Conservation (phyloP, 2,113 vertebrate genomes). For the Cinclus mexicanus region DNA sequence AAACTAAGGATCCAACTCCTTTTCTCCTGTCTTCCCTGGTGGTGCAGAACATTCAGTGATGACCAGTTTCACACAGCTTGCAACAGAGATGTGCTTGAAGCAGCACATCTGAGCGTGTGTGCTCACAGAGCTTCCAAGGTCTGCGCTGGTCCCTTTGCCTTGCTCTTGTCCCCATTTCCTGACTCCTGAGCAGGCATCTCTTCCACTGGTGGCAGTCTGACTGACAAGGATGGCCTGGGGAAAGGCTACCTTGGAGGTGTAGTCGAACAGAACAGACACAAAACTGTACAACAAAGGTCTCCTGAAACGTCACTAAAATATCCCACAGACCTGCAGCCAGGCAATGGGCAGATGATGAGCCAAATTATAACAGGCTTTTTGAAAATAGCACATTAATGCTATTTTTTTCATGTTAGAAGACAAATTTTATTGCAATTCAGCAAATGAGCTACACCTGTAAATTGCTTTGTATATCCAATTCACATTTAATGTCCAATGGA, state of each 20-base stretch:
- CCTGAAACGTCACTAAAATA: not conserved
- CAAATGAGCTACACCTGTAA: conserved; percentile 56
- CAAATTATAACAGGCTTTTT: not conserved
- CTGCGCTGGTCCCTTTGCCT: not conserved
- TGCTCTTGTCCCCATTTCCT: not conserved
- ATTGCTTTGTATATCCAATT: conserved; percentile 35
- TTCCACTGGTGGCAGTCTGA: not conserved
- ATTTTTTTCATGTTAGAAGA: conserved; percentile 52
- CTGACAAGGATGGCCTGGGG: not conserved
- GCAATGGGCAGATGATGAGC: not conserved
- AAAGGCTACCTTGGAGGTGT: not conserved
- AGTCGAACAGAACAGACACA: not conserved
- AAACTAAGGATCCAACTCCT: not conserved
- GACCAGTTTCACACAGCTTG: not conserved
- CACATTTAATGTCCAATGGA: conserved; percentile 49
- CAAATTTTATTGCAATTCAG: conserved; percentile 66
- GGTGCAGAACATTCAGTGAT: not conserved
- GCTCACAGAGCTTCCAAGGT: not conserved
- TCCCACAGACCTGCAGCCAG: not conserved
- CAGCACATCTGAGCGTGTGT: not conserved
- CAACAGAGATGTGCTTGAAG: not conserved
- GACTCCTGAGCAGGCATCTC: not conserved
- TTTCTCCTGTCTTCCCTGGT: not conserved
- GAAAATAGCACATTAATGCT: conserved; percentile 57
- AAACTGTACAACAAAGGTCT: not conserved